A percentile compares a stretch with the other conserved stretches of the same genome.
These are phyloP conservation scores for Micromys minutus DNA, from an alignment of 2,113 vertebrate genomes.

Conservation along the genomic window DNA sequence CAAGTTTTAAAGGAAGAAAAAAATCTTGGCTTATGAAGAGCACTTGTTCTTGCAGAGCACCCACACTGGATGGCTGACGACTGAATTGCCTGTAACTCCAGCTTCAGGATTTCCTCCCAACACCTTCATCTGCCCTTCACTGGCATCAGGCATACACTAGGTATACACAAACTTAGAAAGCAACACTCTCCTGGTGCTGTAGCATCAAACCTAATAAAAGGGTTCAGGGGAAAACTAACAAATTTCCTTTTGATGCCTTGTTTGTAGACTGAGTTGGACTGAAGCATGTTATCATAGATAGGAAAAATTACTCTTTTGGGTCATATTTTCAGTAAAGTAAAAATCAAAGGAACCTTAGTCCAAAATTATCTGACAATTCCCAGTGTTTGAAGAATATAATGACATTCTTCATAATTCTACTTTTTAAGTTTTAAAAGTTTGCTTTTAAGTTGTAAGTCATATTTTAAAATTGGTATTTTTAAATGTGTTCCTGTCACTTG, in stretches of 20 bases:
- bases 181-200: background rate
- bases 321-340: constrained; percentile 69
- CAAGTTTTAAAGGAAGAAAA: background rate
- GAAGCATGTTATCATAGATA: constrained; percentile 56
- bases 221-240: background rate
- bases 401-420: constrained; percentile 17
- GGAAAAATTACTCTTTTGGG: constrained; percentile 53
- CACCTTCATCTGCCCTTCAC: background rate
- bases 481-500: constrained; percentile 44
- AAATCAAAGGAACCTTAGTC: constrained; percentile 21
- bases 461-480: constrained; percentile 38
- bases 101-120: background rate
- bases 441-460: constrained; percentile 34
- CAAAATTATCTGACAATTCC: constrained; percentile 53
- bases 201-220: background rate
- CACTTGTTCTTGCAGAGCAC: background rate
- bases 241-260: constrained; percentile 42
- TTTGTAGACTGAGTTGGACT: constrained; percentile 7
- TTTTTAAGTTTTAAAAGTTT: constrained; percentile 60
- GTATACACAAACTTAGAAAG: constrained; percentile 3
- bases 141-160: background rate
- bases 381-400: constrained; percentile 35
- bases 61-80: background rate
- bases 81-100: background rate
- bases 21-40: background rate